Base-by-base conservation (phyloP, 1,140 invertebrate genomes). In the Agrypnia vestita region DNA sequence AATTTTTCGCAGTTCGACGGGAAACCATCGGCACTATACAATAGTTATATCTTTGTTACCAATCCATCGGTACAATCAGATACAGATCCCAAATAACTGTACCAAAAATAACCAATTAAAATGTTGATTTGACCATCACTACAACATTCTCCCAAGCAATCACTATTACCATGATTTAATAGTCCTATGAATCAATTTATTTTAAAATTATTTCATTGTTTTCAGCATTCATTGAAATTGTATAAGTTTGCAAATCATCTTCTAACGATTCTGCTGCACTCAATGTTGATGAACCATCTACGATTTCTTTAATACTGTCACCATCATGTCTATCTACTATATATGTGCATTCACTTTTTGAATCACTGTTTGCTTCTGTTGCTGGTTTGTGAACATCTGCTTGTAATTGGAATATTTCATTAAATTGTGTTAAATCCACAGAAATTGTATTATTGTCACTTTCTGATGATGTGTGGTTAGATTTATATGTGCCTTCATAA, bases 241-340 rank as follows among this genome's bases (percentile, higher is more conserved):
- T 76, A 64, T 81, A 83, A 15, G 82, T 83, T 11, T 73, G 62
- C 21, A 72, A 43, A 77, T 83, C 82, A 19, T 83, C 79, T 62
- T 83, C 82, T 49, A 81, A 62, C 12, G 82, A 83, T 81, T 83
- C 82, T 9, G 76, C 82, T 25, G 78, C 78, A 51, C 82, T 83
- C 17, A 81, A 49, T 35, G 79, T 79, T 17, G 82, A 79, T 44
- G 82, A 81, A 15, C 59, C 73, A 35, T 79, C 75, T 46, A 73
- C 53, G 19, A 49, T 69, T 73, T 15, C 35, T 64, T 59, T 17
- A 47, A 72, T 25, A 8, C 6, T 19, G 21, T 12, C 9, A 12
- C n/a, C 15, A 67, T 77, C 11, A 71, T 51, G 17, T 64, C 71
- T 76, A 13, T 80, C 69, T 19, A 77, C 17, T 76, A 19, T 49